phyloP scores from a whole-genome alignment of 2,888 invertebrate genomes.

The Drosophila demipolita region DNA sequence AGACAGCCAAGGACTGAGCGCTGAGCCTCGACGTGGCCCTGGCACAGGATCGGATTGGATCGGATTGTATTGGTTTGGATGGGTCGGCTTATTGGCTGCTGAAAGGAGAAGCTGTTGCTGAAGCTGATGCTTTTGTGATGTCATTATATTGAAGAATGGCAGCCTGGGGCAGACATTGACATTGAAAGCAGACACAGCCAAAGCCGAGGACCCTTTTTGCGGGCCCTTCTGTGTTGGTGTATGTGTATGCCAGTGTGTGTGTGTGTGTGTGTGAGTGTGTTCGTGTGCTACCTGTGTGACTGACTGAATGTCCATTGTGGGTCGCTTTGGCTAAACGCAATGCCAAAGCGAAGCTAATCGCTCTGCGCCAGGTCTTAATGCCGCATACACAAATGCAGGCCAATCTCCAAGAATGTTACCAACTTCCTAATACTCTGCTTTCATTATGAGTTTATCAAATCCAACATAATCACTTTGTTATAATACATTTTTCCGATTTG shows the following conservation, averaged over 20 bases:
- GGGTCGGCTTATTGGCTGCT: slow-evolving; percentile 61
- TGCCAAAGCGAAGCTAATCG: slow-evolving; percentile 80
- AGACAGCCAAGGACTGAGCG: slow-evolving; percentile 10
- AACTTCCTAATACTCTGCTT: neutral
- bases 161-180: slow-evolving; percentile 73
- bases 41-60: slow-evolving; percentile 19
- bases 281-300: slow-evolving; percentile 49
- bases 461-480: neutral
- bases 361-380: slow-evolving; percentile 63
- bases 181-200: slow-evolving; percentile 65
- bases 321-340: slow-evolving; percentile 63
- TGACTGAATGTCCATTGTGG: slow-evolving; percentile 77
- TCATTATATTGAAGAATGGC: slow-evolving; percentile 84
- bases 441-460: neutral
- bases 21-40: slow-evolving; percentile 2
- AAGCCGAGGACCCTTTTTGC: slow-evolving; percentile 25
- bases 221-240: slow-evolving; percentile 2
- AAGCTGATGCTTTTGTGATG: slow-evolving; percentile 82
- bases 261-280: slow-evolving; percentile 7
- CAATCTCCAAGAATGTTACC: neutral
- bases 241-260: neutral
- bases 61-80: slow-evolving; percentile 26
- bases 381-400: slow-evolving; percentile 68
- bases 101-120: slow-evolving; percentile 57
- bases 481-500: neutral